Base-by-base conservation (phyloP, 2,888 invertebrate species). In the Macrophya alboannulata region DNA sequence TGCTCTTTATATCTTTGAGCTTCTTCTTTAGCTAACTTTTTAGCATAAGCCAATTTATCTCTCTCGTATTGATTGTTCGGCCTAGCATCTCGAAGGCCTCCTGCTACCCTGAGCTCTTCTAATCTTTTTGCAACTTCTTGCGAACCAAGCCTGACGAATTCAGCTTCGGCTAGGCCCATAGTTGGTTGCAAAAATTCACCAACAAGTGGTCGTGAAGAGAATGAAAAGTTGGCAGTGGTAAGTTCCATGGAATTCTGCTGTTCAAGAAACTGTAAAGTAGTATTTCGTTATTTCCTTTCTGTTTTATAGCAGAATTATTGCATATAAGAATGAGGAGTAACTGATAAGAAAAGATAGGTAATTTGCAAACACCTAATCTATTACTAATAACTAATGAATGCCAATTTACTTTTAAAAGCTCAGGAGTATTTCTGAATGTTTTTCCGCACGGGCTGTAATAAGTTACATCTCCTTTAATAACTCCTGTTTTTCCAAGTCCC, bases 391-490 rank as follows among this genome's bases (percentile, higher is more conserved):
- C n/a, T 21, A 43, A 48, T 51, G 25, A 10, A 21, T 77, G 77
- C 77, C 17, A 51, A 88, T 89, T 91, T 89, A 95, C 95, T 94
- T 95, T 94, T 15, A 94, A 90, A 74, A 96, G 94, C 92, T 96
- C 96, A 5, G 95, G 94, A 91, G 95, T 95, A 88, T 95, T 95
- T 88, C 95, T 95, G 90, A 96, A 94, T 86, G 95, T 95, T 90
- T 95, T 95, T 62, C 96, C 96, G 91, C 95, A 95, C 0, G 96
- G 96, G 76, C 96, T 95, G 87, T 96, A 96, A 94, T 99, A 99
- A 86, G 96, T 96, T 74, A 99, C 99, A 92, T 99, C 99, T n/a
- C 99, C 99, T 89, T 97, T 97, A 88, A 98, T 96, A 87, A 97
- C 96, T 62, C 98, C 98, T 90, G 96, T 97, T 89, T 97, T 96